A percentile compares a stretch with the other conserved stretches of the same genome.
Conservation (phyloP, 2,888 invertebrate species). For the Acrocera orbiculus region DNA sequence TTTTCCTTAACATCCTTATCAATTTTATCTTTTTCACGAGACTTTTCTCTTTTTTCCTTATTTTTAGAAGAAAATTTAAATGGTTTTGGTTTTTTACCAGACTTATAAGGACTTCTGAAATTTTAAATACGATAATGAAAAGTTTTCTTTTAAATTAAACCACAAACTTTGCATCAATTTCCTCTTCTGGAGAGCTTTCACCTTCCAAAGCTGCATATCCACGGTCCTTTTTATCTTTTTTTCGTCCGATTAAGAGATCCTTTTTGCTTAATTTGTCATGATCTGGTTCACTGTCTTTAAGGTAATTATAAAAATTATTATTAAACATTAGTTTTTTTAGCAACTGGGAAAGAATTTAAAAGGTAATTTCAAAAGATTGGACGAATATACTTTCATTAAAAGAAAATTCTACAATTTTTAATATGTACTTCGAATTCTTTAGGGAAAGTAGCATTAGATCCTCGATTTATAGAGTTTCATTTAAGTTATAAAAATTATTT, state of each 20-base stretch:
- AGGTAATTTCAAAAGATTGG: no score
- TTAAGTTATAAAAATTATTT: no score
- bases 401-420: no score
- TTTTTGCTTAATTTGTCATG: slow-evolving; percentile 66
- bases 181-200: slow-evolving; percentile 83
- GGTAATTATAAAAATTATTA: no score
- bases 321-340: no score
- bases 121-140: slow-evolving; percentile 10
- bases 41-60: slow-evolving; percentile 71
- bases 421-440: no score
- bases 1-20: slow-evolving; percentile 40
- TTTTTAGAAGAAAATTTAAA: slow-evolving; percentile 73
- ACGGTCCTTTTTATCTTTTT: slow-evolving; percentile 69
- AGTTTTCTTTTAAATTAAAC: slow-evolving; percentile 4
- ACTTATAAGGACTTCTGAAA: slow-evolving; percentile 59
- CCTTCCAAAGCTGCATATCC: slow-evolving; percentile 88
- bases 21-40: slow-evolving; percentile 60
- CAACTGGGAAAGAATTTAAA: not conserved
- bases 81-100: slow-evolving; percentile 64
- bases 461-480: no score
- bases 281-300: slow-evolving; percentile 60
- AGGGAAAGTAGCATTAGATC: no score
- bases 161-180: slow-evolving; percentile 57
- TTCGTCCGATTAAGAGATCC: slow-evolving; percentile 55
- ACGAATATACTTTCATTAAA: no score